phyloP scores from a whole-genome alignment of 2,888 invertebrate species.

The Parthenolecanium corni region DNA sequence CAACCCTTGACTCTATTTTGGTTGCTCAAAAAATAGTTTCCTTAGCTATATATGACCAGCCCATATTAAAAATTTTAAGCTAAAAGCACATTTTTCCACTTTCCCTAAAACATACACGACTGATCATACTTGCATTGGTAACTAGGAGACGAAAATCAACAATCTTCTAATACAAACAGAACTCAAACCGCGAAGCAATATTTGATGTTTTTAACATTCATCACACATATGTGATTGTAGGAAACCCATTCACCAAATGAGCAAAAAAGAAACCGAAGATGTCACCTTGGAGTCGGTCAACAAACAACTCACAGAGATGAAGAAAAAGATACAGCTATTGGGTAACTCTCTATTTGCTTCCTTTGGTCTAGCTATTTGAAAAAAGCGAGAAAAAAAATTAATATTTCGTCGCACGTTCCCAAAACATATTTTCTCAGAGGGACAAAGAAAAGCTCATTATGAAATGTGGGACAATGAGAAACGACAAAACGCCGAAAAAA shows the following conservation, averaged over 20 bases:
- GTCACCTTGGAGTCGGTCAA: slow-evolving; percentile 49
- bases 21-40: too few species aligned
- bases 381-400: too few species aligned
- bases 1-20: too few species aligned
- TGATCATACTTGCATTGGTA: too few species aligned
- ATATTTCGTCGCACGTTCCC: too few species aligned
- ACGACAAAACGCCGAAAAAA: slow-evolving; percentile 57
- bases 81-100: too few species aligned
- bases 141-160: too few species aligned
- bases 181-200: background rate
- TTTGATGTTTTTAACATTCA: background rate
- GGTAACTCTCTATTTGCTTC: slow-evolving; percentile 43
- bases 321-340: slow-evolving; percentile 73
- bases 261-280: slow-evolving; percentile 6
- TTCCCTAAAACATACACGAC: too few species aligned
- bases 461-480: slow-evolving; percentile 68
- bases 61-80: too few species aligned
- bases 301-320: slow-evolving; percentile 69
- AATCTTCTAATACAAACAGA: background rate
- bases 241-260: background rate
- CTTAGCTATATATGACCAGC: too few species aligned
- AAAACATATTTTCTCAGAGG: slow-evolving; percentile 49
- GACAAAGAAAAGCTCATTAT: slow-evolving; percentile 69
- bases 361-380: slow-evolving; percentile 2
- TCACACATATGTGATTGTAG: background rate